These are phyloP conservation scores for Yponomeuta cagnagella DNA, from an alignment of 2,888 invertebrate species.

Conservation along the genomic window DNA sequence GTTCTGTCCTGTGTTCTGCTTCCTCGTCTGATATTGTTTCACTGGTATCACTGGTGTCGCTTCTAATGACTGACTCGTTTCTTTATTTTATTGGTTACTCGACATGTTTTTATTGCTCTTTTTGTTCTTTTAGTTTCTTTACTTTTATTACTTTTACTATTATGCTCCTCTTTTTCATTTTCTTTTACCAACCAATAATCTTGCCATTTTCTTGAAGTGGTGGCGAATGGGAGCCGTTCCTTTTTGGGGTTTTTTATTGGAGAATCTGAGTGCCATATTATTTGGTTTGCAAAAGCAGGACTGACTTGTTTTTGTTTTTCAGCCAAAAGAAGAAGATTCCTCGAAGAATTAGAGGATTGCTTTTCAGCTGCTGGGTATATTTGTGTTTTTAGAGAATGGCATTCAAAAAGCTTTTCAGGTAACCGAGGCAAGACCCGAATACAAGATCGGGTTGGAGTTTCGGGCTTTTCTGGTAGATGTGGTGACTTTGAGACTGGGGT, in stretches of 20 bases:
- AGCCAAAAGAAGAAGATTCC: constrained; percentile 4
- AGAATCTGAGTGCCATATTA: constrained; percentile 6
- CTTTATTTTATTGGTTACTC: too few relatives aligned
- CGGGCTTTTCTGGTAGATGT: constrained; percentile 1
- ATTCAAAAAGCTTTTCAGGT: constrained; percentile 12
- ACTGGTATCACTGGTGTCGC: too few relatives aligned
- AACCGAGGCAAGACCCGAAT: background rate
- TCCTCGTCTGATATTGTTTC: too few relatives aligned
- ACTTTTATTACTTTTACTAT: too few relatives aligned
- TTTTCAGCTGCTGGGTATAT: background rate
- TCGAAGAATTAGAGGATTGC: background rate
- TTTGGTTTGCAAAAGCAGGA: background rate
- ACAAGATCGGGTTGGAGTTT: background rate
- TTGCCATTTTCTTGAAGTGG: background rate
- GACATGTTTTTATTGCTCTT: too few relatives aligned
- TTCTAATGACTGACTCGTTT: too few relatives aligned
- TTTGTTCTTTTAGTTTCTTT: too few relatives aligned
- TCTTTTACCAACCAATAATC: constrained; percentile 1
- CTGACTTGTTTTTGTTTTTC: constrained; percentile 4
- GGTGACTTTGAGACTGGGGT: constrained; percentile 7
- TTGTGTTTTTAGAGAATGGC: constrained; percentile 5
- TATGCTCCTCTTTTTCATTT: background rate
- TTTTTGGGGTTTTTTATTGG: background rate
- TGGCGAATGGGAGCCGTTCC: constrained; percentile 4
- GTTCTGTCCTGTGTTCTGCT: too few relatives aligned